Evolutionary conservation across 1,140 invertebrate genomes (phyloP).

Genomic region (Trichonephila clavipes): DNA sequence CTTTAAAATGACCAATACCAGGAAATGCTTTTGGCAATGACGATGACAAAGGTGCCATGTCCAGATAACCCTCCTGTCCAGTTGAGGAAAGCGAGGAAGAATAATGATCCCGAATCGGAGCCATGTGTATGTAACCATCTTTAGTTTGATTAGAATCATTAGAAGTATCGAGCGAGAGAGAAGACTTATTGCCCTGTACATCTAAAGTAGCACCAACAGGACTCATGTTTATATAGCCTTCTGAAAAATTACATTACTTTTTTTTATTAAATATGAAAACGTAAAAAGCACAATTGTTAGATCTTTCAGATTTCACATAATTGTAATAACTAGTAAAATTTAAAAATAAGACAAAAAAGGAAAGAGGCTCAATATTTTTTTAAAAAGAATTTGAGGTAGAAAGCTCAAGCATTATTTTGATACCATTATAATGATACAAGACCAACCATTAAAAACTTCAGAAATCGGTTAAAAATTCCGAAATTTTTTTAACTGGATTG

Average conservation of each 20-base stretch:
- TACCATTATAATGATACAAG: too few relatives aligned
- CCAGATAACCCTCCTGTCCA: conserved; percentile 74
- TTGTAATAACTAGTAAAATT: too few relatives aligned
- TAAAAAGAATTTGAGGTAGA: too few relatives aligned
- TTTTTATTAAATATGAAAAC: too few relatives aligned
- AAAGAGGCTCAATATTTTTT: too few relatives aligned
- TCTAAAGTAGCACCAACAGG: conserved; percentile 79
- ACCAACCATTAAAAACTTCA: too few relatives aligned
- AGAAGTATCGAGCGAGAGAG: conserved; percentile 26
- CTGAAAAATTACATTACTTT: conserved; percentile 52
- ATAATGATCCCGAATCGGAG: conserved; percentile 57
- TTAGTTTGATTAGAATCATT: conserved; percentile 50
- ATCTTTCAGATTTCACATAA: too few relatives aligned
- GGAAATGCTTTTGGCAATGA: conserved; percentile 76
- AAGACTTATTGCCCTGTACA: conserved; percentile 6
- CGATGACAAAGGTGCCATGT: conserved; percentile 77
- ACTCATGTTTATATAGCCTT: conserved; percentile 84
- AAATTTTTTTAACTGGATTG: too few relatives aligned
- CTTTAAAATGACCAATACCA: background rate
- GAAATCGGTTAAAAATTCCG: too few relatives aligned
- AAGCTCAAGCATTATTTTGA: too few relatives aligned
- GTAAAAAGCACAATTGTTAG: too few relatives aligned
- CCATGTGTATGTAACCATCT: conserved; percentile 77
- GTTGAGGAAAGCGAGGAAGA: conserved; percentile 14
- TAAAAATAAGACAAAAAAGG: too few relatives aligned